These are phyloP conservation scores for Hydractinia symbiolongicarpus DNA, from an alignment of 30 jellyfish, hydroid and myxozoan species.

Conservation along the genomic window DNA sequence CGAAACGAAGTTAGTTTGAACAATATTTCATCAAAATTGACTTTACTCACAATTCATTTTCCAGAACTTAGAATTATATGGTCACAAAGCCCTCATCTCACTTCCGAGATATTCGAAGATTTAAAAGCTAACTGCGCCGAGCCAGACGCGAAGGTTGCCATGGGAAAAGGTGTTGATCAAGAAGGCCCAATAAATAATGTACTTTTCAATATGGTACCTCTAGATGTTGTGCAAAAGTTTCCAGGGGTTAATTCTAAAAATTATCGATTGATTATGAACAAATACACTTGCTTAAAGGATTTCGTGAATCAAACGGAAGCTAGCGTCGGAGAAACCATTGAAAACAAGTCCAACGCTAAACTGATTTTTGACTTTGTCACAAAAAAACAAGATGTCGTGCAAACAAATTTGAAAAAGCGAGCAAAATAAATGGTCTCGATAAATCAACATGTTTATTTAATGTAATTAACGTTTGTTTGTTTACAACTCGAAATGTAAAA, in stretches of 20 bases:
- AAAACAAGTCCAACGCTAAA: constrained; percentile 56
- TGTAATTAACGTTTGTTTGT: too few species aligned
- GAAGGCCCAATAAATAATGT: constrained; percentile 29
- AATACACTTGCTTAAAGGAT: constrained; percentile 48
- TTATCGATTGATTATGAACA: constrained; percentile 52
- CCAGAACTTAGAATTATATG: constrained; percentile 81
- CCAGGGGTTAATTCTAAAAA: constrained; percentile 82
- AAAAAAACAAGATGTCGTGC: constrained; percentile 38
- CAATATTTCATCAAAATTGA: constrained; percentile 66
- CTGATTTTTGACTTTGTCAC: constrained; percentile 49
- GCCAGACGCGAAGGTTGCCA: constrained; percentile 77
- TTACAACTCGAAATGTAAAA: too few species aligned
- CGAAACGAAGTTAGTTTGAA: constrained; percentile 80
- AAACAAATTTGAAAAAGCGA: not conserved
- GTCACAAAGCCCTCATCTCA: constrained; percentile 92
- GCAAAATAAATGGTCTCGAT: not conserved
- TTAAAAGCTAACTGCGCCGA: constrained; percentile 63
- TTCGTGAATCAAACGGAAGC: constrained; percentile 39
- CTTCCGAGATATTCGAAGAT: constrained; percentile 92
- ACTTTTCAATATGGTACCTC: constrained; percentile 53
- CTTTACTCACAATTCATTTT: constrained; percentile 73
- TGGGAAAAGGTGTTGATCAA: constrained; percentile 63
- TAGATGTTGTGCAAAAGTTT: constrained; percentile 69
- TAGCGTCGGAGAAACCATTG: constrained; percentile 43
- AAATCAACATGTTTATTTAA: too few species aligned